Evolutionary conservation across 2,113 vertebrate genomes (phyloP).

Genomic region (Girardinichthys multiradiatus): DNA sequence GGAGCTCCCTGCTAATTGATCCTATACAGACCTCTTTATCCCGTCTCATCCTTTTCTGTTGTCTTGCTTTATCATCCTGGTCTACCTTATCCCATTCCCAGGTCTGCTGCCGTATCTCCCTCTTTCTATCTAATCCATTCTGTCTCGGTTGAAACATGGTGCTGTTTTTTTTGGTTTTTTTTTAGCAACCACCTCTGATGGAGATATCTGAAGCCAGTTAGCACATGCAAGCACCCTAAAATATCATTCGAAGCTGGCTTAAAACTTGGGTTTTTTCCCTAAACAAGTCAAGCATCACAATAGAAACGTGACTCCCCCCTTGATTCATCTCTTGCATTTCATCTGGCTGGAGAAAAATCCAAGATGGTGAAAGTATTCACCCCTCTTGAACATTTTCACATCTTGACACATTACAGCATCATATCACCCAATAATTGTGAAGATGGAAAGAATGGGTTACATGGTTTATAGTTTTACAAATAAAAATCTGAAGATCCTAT

Average conservation of each 20-base stretch:
- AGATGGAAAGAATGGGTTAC: too few relatives aligned
- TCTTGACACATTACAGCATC: too few relatives aligned
- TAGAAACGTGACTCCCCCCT: neutral
- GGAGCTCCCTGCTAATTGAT: constrained; percentile 49
- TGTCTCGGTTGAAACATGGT: neutral
- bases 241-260: neutral
- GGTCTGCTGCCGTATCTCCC: neutral
- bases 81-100: neutral
- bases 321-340: neutral
- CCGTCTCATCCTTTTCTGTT: constrained; percentile 37
- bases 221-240: too few relatives aligned
- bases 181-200: too few relatives aligned
- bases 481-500: too few relatives aligned
- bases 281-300: neutral
- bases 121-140: neutral
- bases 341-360: neutral
- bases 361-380: neutral
- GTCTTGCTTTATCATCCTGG: constrained; percentile 40
- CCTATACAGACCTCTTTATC: constrained; percentile 27
- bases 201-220: too few relatives aligned
- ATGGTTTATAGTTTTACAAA: too few relatives aligned
- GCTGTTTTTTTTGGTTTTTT: neutral
- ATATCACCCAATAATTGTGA: too few relatives aligned
- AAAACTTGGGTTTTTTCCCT: neutral
- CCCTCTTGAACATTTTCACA: too few relatives aligned